Percentiles rank a stretch among this genome's conserved stretches.
phyloP scores from a whole-genome alignment of 1,140 invertebrate genomes.

The Arion vulgaris region DNA sequence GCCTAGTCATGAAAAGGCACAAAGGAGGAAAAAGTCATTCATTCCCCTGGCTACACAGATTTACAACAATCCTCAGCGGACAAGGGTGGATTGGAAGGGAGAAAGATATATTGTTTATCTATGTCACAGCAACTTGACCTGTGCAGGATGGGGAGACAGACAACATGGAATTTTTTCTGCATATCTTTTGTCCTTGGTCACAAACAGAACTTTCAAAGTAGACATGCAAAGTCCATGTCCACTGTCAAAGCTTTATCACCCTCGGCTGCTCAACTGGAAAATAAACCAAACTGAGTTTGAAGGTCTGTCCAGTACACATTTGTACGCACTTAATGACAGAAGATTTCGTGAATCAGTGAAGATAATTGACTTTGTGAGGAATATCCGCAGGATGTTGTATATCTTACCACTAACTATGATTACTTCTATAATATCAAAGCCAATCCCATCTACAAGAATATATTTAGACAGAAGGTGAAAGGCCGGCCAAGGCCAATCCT shows the following conservation, averaged over 20 bases:
- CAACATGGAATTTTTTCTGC: conserved; percentile 53
- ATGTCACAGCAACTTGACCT: conserved; percentile 44
- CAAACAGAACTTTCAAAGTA: conserved; percentile 51
- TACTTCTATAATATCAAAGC: conserved; percentile 48
- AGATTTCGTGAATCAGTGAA: conserved; percentile 46
- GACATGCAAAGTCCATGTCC: conserved; percentile 49
- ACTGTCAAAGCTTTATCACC: conserved; percentile 45
- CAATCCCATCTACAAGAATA: conserved; percentile 45
- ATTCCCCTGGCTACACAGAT: conserved; percentile 26
- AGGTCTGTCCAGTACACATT: conserved; percentile 40
- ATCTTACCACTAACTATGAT: conserved; percentile 55
- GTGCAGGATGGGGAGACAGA: conserved; percentile 55
- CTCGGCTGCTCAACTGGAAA: conserved; percentile 49
- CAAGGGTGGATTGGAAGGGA: conserved; percentile 30
- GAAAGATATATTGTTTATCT: conserved; percentile 51
- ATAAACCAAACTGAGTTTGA: conserved; percentile 38
- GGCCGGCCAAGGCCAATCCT: conserved; percentile 43
- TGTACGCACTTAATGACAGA: conserved; percentile 48
- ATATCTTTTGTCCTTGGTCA: conserved; percentile 51
- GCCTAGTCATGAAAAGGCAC: conserved; percentile 35
- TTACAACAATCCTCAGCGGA: conserved; percentile 30
- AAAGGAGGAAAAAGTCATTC: conserved; percentile 16
- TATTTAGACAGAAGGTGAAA: conserved; percentile 43
- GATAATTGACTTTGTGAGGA: conserved; percentile 44
- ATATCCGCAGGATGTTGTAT: conserved; percentile 51